phyloP scores from a whole-genome alignment of 2,797 vertebrate species.

The Peromyscus melanophrys region DNA sequence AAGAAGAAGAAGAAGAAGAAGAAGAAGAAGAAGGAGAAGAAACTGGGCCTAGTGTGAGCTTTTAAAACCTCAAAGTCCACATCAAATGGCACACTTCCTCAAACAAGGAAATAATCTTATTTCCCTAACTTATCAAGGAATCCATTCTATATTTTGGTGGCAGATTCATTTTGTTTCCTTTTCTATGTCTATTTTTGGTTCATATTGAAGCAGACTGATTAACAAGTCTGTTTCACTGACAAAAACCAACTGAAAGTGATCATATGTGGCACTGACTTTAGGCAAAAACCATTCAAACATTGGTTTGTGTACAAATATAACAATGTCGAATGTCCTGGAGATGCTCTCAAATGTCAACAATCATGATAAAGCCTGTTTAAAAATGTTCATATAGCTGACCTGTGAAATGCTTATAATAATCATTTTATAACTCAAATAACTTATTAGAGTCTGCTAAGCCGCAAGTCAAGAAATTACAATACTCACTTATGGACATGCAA shows the following conservation, averaged over 20 bases:
- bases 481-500: not conserved
- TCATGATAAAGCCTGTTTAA: not conserved
- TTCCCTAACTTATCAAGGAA: conserved; percentile 9
- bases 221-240: conserved; percentile 14
- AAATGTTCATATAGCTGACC: not conserved
- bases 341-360: conserved; percentile 3
- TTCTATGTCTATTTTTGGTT: not conserved
- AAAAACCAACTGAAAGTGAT: not conserved
- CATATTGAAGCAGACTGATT: conserved; percentile 21
- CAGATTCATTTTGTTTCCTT: conserved; percentile 36
- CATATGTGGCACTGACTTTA: not conserved
- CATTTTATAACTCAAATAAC: not conserved
- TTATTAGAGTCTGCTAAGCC: not conserved
- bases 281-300: not conserved
- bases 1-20: too few relatives aligned
- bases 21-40: not conserved
- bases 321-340: not conserved
- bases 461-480: not conserved
- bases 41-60: not conserved
- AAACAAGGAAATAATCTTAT: not conserved
- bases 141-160: conserved; percentile 22
- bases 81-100: not conserved
- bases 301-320: conserved; percentile 18
- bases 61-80: not conserved
- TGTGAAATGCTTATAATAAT: not conserved